Percentiles rank a stretch among this genome's conserved stretches.
Evolutionary conservation across 2,113 vertebrate species (phyloP).

Genomic region (Hypomesus transpacificus): DNA sequence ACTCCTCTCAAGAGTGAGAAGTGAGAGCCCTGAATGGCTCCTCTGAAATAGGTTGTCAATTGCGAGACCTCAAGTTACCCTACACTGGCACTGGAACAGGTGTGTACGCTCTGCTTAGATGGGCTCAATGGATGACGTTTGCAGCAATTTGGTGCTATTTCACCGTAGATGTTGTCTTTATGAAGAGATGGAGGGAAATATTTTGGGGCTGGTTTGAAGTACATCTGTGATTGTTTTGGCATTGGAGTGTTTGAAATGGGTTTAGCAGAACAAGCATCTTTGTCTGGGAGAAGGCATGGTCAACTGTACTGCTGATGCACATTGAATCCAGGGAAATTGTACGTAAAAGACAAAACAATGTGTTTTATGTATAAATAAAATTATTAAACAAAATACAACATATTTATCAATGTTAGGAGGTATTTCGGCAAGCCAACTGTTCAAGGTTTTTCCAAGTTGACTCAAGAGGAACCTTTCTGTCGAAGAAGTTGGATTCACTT

Average conservation of each 20-base stretch:
- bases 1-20: slow-evolving; percentile 44
- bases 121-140: slow-evolving; percentile 28
- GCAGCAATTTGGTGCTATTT: slow-evolving; percentile 50
- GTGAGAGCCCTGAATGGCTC: slow-evolving; percentile 19
- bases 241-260: slow-evolving; percentile 19
- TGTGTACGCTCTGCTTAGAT: slow-evolving; percentile 30
- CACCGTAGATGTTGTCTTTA: slow-evolving; percentile 36
- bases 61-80: slow-evolving; percentile 32
- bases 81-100: slow-evolving; percentile 44
- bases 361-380: neutral
- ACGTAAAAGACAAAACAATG: too few relatives aligned
- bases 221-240: slow-evolving; percentile 1
- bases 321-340: neutral
- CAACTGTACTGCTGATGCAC: neutral
- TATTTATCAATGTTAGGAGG: slow-evolving; percentile 26
- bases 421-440: slow-evolving; percentile 45
- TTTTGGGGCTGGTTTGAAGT: slow-evolving; percentile 12
- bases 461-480: slow-evolving; percentile 35
- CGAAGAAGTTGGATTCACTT: slow-evolving; percentile 51
- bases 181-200: slow-evolving; percentile 39
- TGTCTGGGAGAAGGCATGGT: neutral
- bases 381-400: slow-evolving; percentile 11
- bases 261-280: slow-evolving; percentile 8
- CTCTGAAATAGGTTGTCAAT: slow-evolving; percentile 34
- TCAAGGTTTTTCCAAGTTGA: slow-evolving; percentile 22